phyloP scores from a whole-genome alignment of 1,140 invertebrate genomes.

The honey bee (Apis mellifera) region DNA sequence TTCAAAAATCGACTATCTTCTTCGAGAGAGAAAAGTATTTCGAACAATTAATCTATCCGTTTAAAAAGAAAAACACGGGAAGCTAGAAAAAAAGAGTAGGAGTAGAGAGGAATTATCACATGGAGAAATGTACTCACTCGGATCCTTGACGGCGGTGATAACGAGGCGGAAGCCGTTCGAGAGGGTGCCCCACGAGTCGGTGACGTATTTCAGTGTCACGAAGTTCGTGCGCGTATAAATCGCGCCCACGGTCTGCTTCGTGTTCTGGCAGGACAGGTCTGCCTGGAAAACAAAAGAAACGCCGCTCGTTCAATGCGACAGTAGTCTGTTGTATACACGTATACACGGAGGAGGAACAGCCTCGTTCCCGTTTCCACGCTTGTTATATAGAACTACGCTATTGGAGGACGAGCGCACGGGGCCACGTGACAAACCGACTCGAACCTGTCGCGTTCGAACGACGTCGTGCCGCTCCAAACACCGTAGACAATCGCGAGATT shows the following conservation, averaged over 20 bases:
- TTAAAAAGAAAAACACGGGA: background rate
- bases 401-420: background rate
- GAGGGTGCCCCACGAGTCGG: slow-evolving; percentile 94
- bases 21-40: too few relatives aligned
- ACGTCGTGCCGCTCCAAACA: background rate
- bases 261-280: slow-evolving; percentile 94
- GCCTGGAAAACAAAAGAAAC: slow-evolving; percentile 84
- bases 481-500: background rate
- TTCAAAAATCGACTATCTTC: too few relatives aligned
- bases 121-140: slow-evolving; percentile 86
- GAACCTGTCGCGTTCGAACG: background rate
- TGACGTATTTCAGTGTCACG: slow-evolving; percentile 96
- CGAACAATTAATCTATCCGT: too few relatives aligned
- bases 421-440: background rate
- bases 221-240: slow-evolving; percentile 96
- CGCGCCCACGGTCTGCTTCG: slow-evolving; percentile 91
- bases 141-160: slow-evolving; percentile 96
- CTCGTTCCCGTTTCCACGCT: background rate
- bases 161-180: slow-evolving; percentile 95
- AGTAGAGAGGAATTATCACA: slow-evolving; percentile 21
- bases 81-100: background rate
- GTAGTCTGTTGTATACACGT: background rate
- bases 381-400: background rate
- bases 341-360: background rate
- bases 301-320: slow-evolving; percentile 31